phyloP scores from a whole-genome alignment of 2,113 vertebrate species.

The Collichthys lucidus region DNA sequence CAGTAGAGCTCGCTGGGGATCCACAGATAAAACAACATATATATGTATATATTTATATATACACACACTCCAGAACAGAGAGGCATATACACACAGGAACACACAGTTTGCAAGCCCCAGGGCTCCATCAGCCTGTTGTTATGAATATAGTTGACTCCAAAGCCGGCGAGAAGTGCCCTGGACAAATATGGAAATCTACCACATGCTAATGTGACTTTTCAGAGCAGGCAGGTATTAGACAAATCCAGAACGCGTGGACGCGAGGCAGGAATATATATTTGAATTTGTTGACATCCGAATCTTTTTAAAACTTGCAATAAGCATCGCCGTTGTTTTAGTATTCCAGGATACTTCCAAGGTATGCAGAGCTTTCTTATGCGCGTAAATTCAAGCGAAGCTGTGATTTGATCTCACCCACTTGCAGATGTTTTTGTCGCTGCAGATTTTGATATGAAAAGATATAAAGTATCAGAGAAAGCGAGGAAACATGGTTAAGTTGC shows the following conservation, averaged over 20 bases:
- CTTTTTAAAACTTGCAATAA: slow-evolving; percentile 13
- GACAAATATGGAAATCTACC: slow-evolving; percentile 68
- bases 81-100: background rate
- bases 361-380: background rate
- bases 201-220: slow-evolving; percentile 79
- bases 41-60: background rate
- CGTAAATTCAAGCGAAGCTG: background rate
- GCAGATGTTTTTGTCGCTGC: background rate
- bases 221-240: slow-evolving; percentile 40
- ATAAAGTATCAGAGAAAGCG: too few relatives aligned
- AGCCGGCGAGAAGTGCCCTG: slow-evolving; percentile 43
- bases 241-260: slow-evolving; percentile 19
- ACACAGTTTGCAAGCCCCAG: slow-evolving; percentile 19
- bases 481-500: background rate
- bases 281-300: slow-evolving; percentile 16
- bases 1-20: background rate
- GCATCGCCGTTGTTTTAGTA: background rate
- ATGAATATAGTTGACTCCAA: slow-evolving; percentile 62
- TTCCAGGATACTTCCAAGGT: background rate
- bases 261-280: slow-evolving; percentile 9
- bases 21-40: background rate
- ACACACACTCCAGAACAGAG: background rate
- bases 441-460: background rate
- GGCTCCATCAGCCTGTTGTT: slow-evolving; percentile 44
- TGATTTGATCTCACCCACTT: background rate